phyloP scores from a whole-genome alignment of 2,888 invertebrate genomes.

The Lasioglossum leucozonium region DNA sequence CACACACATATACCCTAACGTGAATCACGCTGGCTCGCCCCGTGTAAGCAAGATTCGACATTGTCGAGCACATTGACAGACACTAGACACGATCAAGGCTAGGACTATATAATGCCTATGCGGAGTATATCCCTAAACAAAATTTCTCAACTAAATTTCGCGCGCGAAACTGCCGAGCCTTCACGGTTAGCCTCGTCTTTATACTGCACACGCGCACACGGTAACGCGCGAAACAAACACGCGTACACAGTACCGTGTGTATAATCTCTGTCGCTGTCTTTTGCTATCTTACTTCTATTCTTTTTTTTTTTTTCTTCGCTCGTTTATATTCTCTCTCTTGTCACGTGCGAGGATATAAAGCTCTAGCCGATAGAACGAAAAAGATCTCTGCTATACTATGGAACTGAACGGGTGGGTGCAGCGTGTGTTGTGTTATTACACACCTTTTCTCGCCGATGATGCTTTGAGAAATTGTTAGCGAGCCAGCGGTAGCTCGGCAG shows the following conservation, averaged over 20 bases:
- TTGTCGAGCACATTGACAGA: slow-evolving; percentile 69
- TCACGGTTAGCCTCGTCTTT: slow-evolving; percentile 39
- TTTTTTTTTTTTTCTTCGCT: not conserved
- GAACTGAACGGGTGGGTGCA: slow-evolving; percentile 42
- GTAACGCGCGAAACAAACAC: slow-evolving; percentile 15
- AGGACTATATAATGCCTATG: slow-evolving; percentile 54
- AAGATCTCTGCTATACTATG: slow-evolving; percentile 5
- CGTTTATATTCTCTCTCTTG: slow-evolving; percentile 22
- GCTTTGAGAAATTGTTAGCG: slow-evolving; percentile 49
- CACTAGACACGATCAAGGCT: slow-evolving; percentile 75
- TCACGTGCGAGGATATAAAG: slow-evolving; percentile 38
- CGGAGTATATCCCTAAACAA: slow-evolving; percentile 65
- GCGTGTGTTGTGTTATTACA: not conserved
- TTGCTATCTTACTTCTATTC: slow-evolving; percentile 53
- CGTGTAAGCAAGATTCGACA: slow-evolving; percentile 63
- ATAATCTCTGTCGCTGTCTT: slow-evolving; percentile 1
- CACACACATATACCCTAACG: slow-evolving; percentile 72
- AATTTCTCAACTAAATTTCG: slow-evolving; percentile 65
- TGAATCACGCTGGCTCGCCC: slow-evolving; percentile 71
- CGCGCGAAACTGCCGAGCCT: slow-evolving; percentile 73
- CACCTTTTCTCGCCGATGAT: slow-evolving; percentile 14
- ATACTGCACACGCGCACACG: slow-evolving; percentile 20
- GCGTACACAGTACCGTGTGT: not conserved
- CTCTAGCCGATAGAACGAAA: slow-evolving; percentile 2
- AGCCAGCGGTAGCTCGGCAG: slow-evolving; percentile 72